Percentiles rank a stretch among this genome's conserved stretches.
Conservation (phyloP, 92 coral and sea anemone species). For the Umimayanthus kanabou region DNA sequence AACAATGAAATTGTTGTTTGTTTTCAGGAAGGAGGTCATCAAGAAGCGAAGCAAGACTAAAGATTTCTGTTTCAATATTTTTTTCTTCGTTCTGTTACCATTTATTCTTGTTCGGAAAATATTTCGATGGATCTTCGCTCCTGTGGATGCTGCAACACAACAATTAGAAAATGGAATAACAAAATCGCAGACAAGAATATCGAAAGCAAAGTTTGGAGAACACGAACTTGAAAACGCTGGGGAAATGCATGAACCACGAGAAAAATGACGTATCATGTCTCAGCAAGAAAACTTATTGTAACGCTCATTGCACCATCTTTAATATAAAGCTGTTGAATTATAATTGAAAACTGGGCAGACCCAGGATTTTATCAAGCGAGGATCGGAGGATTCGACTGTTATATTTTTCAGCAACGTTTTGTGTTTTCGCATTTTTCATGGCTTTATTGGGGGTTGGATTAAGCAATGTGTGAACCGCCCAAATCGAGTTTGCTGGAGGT, state of each 20-base stretch:
- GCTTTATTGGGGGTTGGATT: no score
- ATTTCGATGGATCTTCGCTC: slow-evolving; percentile 46
- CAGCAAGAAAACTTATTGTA: background rate
- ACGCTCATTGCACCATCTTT: no score
- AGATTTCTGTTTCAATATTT: slow-evolving; percentile 74
- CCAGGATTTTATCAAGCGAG: no score
- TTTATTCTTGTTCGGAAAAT: slow-evolving; percentile 56
- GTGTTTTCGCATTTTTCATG: no score
- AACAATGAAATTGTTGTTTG: background rate
- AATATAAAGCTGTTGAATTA: no score
- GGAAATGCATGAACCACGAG: background rate
- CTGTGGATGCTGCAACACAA: slow-evolving; percentile 7
- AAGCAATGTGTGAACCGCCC: no score
- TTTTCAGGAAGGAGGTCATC: slow-evolving; percentile 76
- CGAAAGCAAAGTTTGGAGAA: background rate
- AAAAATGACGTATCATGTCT: background rate
- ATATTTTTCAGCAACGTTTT: no score
- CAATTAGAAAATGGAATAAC: background rate
- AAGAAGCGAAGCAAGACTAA: slow-evolving; percentile 83
- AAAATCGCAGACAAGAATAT: background rate
- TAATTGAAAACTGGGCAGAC: no score
- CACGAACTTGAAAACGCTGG: slow-evolving; percentile 19
- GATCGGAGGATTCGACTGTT: no score
- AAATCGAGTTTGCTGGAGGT: no score
- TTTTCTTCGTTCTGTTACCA: slow-evolving; percentile 81